Percentiles rank a stretch among this genome's conserved stretches.
phyloP scores from a whole-genome alignment of 2,888 invertebrate genomes.

The Bugula neritina region DNA sequence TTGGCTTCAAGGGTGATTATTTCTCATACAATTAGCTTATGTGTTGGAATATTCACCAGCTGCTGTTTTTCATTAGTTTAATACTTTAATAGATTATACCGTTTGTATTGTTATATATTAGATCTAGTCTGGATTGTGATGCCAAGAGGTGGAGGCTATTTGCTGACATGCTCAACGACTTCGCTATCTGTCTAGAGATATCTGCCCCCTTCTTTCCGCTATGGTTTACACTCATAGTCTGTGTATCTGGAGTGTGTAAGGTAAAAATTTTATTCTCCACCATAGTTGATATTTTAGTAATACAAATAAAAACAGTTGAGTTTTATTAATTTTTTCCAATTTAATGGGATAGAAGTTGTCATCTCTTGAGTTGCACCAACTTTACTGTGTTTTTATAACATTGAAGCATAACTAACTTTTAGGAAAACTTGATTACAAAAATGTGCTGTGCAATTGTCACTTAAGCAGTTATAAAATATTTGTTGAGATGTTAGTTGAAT shows the following conservation, averaged over 20 bases:
- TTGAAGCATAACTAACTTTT: not conserved
- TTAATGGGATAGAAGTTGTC: no score
- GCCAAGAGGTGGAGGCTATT: slow-evolving; percentile 93
- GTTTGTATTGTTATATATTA: slow-evolving; percentile 31
- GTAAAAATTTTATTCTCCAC: no score
- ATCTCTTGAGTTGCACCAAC: not conserved
- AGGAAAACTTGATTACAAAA: no score
- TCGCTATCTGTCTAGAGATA: slow-evolving; percentile 81
- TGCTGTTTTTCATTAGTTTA: no score
- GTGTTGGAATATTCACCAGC: not conserved
- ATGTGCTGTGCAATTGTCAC: no score
- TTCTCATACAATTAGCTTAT: not conserved
- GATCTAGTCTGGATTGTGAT: slow-evolving; percentile 72
- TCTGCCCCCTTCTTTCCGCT: slow-evolving; percentile 64
- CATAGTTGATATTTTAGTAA: no score
- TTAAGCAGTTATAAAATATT: no score
- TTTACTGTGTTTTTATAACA: not conserved
- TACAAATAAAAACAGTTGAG: no score
- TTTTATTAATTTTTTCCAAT: no score
- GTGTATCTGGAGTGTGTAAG: slow-evolving; percentile 55
- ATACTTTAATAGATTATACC: no score
- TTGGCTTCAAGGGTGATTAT: slow-evolving; percentile 71
- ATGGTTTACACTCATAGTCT: slow-evolving; percentile 51
- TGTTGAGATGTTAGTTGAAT: no score
- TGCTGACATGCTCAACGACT: slow-evolving; percentile 86